These are phyloP conservation scores for Epizoanthus illoricatus DNA, from an alignment of 92 coral and sea anemone genomes.

Conservation along the genomic window DNA sequence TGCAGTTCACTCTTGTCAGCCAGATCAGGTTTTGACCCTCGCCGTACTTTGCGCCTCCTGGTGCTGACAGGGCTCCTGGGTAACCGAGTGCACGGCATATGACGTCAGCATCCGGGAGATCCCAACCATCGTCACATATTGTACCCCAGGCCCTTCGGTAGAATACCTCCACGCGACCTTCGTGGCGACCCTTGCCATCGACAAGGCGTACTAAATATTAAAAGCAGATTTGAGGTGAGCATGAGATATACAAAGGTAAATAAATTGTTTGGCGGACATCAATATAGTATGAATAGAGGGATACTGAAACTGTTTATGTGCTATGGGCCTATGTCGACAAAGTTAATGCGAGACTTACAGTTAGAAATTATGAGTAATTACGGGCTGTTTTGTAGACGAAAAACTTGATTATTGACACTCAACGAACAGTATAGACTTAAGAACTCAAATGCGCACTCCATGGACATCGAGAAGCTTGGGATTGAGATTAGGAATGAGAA, in stretches of 20 bases:
- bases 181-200: constrained; percentile 8
- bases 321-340: background rate
- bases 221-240: background rate
- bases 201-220: constrained; percentile 28
- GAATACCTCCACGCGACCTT: constrained; percentile 36
- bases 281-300: background rate
- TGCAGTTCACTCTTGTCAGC: constrained; percentile 31
- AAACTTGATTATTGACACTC: too few species aligned
- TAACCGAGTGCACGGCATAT: constrained; percentile 25
- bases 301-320: background rate
- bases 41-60: constrained; percentile 27
- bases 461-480: too few species aligned
- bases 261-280: background rate
- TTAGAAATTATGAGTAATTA: too few species aligned
- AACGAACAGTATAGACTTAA: too few species aligned
- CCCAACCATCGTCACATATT: constrained; percentile 38
- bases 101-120: constrained; percentile 24
- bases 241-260: background rate
- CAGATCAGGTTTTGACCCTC: constrained; percentile 30
- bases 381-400: background rate
- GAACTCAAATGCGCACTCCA: too few species aligned
- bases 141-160: constrained; percentile 28
- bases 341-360: too few species aligned
- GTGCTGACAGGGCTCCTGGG: constrained; percentile 19
- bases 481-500: too few species aligned